Evolutionary conservation across 2,113 vertebrate genomes (phyloP), one percentile per base, ranked within the genome.

Genomic region (Craseonycteris thonglongyai): DNA sequence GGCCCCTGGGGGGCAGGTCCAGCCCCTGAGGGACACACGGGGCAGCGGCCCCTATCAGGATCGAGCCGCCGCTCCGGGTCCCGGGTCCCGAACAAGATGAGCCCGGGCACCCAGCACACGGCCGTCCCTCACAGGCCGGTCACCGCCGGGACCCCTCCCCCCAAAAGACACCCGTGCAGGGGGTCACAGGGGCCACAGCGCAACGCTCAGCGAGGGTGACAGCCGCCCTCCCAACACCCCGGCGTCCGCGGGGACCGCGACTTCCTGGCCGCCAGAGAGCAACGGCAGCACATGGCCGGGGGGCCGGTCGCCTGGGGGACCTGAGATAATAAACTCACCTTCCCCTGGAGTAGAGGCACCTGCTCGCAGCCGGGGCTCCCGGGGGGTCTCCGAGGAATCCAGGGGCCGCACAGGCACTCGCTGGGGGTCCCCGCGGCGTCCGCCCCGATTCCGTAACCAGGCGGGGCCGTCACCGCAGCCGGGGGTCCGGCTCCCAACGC

Each of bases 261-360:
- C 1, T 21, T 56, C 30, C 7, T 49, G 22, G 30, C 5, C 2
- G 1, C 24, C 45, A 63, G n/a, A 24, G 4, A 65, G 75, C 0
- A 0, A 6, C 0, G 9, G 6, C 1, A 0, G 3, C 0, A 3
- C 24, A 5, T 38, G 11, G 2, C 54, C 9, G 8, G 6, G 22
- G 47, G 16, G 38, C 2, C 4, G 16, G 3, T 28, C 35, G 28
- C 21, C 2, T 5, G 0, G 3, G 15, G 35, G 22, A 35, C 3
- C 59, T 24, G 68, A 30, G 35, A 21, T 30, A 24, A 59, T 21
- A 24, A 40, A n/a, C 15, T 2, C 81, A 24, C 6, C 4, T 40
- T 19, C 6, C 26, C 1, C 0, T 54, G 15, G 40, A 21, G 6
- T 5, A 1, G 0, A 5, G 2, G 21, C 68, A 3, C 19, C 18